Evolutionary conservation across 2,888 invertebrate genomes (phyloP), one percentile per base, ranked within the genome.

Genomic region (Eupithecia subumbrata): DNA sequence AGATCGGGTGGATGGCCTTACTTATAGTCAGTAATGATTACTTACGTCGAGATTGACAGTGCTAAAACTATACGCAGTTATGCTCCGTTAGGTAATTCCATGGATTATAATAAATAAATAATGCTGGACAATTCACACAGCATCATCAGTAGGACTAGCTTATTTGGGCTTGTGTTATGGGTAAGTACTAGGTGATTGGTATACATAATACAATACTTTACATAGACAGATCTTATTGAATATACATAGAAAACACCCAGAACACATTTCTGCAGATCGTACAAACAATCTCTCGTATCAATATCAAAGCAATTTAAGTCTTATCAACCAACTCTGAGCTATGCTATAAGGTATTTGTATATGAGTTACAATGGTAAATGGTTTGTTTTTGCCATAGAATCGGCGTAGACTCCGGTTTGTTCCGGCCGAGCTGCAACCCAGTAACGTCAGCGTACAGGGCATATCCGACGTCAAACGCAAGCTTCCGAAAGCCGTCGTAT

Each of bases 401-500:
- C 68, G 70, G 60, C 75, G 72, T 73, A n/a, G 67, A 72, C 67
- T 34, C 67, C 8, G 43, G 74, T 68, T 71, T 63, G 67, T 71
- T 71, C 74, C 71, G 75, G 63, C 48, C 69, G 68, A 70, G 74
- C 66, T 72, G 72, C 80, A 81, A 73, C 80, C 76, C 71, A 76
- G 76, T 81, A 80, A 82, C 80, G 84, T 82, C 80, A 82, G 82
- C 81, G 79, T 79, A 78, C 74, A 81, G 78, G 78, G 73, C 82
- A 84, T 78, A 83, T 87, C 86, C 84, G 87, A 83, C 82, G 85
- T 85, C 85, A 85, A 82, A 83, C 80, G 72, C 84, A 82, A 81
- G 82, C 83, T 83, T 84, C 86, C 84, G 81, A 79, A 77, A 77
- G 77, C 77, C 82, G 81, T 82, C 83, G 82, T 80, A 81, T 84